phyloP scores from a whole-genome alignment of 1,140 invertebrate species.

The Saccostrea glomerata region DNA sequence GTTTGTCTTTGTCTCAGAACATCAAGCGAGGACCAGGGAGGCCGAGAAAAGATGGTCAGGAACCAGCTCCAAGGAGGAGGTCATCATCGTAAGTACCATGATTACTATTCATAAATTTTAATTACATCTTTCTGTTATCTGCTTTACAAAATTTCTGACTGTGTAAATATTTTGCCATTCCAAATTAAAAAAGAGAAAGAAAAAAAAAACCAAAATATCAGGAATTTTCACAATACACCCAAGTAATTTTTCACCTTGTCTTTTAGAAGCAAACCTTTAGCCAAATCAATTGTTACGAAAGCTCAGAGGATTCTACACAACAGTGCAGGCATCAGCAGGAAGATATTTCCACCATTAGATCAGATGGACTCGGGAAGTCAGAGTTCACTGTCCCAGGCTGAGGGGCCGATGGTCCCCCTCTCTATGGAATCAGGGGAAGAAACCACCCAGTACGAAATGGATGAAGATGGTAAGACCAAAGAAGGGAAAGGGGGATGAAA shows the following conservation, averaged over 20 bases:
- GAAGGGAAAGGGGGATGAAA: not conserved
- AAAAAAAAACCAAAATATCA: too few species aligned
- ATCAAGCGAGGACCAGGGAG: constrained; percentile 61
- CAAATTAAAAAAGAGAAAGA: too few species aligned
- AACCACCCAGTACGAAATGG: constrained; percentile 16
- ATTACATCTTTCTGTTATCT: not conserved
- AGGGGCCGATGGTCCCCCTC: not conserved
- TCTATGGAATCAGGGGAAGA: not conserved
- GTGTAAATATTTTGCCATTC: not conserved
- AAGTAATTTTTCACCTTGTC: not conserved
- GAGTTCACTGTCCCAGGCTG: not conserved
- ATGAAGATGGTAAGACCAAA: not conserved
- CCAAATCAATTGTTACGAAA: constrained; percentile 40
- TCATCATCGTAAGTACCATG: not conserved
- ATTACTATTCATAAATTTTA: not conserved
- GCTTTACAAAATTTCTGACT: not conserved
- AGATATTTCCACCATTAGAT: not conserved
- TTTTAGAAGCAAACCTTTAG: constrained; percentile 34
- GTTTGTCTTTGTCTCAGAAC: not conserved
- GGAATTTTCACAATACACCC: too few species aligned
- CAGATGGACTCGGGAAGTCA: constrained; percentile 30
- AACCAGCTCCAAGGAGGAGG: constrained; percentile 41
- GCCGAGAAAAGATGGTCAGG: constrained; percentile 65
- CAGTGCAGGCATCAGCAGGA: constrained; percentile 28
- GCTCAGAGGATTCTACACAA: constrained; percentile 29